Base-by-base conservation (phyloP, 1,140 invertebrate species). In the Caenorhabditis latens region DNA sequence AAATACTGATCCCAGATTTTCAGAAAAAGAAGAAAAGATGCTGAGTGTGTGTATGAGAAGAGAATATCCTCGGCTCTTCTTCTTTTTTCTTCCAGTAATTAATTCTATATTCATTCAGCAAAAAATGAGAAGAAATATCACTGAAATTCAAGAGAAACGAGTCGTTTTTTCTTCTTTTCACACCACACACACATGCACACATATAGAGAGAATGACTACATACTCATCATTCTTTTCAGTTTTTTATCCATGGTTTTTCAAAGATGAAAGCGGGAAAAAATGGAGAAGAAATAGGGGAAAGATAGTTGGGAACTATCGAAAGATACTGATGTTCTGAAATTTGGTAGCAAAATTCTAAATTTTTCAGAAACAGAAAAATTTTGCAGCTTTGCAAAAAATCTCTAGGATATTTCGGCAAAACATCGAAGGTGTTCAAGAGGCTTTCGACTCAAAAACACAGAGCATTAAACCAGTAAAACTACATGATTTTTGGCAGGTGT, bases 51-150 rank as follows among this genome's bases (percentile, higher is more conserved):
- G 43, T n/a, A 75, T 75, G 61, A 65, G 61, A 58, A 58, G 57
- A 65, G 21, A n/a, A 13, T n/a, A 46, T 75, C 19, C 16, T 46
- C 67, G 19, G 14, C 43, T 46, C 19, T 46, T 75, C 67, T 46
- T 46, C 16, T 75, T 46, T 46, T 48, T 48, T 75, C 43, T 43
- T 75, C 67, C 67, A 43, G 67, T 75, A 75, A 75, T 75, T 75
- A 75, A 75, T 75, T 75, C 42, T 48, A 75, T 75, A 75, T 75
- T 75, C 67, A 75, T 75, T 75, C 67, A 75, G 43, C 67, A 75
- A 75, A 75, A 71, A 75, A 75, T 46, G 14, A 46, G 24, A 46
- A 24, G 43, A 75, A 75, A 75, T 75, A 75, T 75, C 67, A 75
- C 42, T 46, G 67, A 75, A 48, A 75, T 46, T 19, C 9, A 16